Evolutionary conservation across 2,888 invertebrate genomes (phyloP).

Genomic region (Blastobasis adustella): DNA sequence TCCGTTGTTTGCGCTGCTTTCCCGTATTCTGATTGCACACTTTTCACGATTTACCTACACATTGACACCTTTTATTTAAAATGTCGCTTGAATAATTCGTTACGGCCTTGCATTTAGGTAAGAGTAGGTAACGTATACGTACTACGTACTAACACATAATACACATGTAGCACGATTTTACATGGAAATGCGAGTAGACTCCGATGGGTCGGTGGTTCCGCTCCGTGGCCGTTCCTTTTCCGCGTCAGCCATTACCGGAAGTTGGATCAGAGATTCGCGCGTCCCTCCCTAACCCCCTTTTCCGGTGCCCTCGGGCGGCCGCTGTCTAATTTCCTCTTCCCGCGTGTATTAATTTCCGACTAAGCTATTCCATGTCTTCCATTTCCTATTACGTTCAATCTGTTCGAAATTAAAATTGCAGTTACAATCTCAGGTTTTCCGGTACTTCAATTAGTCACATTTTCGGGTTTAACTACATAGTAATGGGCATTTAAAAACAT

Average conservation of each 20-base stretch:
- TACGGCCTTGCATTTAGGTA: too few species aligned
- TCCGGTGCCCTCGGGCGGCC: conserved; percentile 54
- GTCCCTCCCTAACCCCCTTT: conserved; percentile 36
- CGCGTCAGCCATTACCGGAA: conserved; percentile 49
- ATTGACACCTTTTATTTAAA: too few species aligned
- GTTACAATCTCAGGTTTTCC: not conserved
- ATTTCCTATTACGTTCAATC: conserved; percentile 40
- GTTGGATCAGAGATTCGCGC: conserved; percentile 49
- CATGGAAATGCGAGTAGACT: conserved; percentile 1
- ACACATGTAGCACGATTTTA: not conserved
- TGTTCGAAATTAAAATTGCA: not conserved
- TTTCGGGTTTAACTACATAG: too few species aligned
- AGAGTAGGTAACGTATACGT: too few species aligned
- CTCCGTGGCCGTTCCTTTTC: conserved; percentile 38
- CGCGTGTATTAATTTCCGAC: conserved; percentile 68
- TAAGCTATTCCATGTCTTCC: conserved; percentile 53
- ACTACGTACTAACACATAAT: too few species aligned
- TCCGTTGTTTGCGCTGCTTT: conserved; percentile 39
- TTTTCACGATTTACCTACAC: not conserved
- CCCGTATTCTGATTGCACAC: conserved; percentile 16
- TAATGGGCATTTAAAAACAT: too few species aligned
- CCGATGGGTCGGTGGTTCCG: conserved; percentile 16
- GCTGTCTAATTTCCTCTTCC: conserved; percentile 70
- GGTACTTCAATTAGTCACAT: not conserved
- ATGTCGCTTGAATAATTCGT: too few species aligned